Percentiles rank a stretch among this genome's conserved stretches.
phyloP scores from a whole-genome alignment of 2,797 vertebrate species.

The Crypturellus tataupa region DNA sequence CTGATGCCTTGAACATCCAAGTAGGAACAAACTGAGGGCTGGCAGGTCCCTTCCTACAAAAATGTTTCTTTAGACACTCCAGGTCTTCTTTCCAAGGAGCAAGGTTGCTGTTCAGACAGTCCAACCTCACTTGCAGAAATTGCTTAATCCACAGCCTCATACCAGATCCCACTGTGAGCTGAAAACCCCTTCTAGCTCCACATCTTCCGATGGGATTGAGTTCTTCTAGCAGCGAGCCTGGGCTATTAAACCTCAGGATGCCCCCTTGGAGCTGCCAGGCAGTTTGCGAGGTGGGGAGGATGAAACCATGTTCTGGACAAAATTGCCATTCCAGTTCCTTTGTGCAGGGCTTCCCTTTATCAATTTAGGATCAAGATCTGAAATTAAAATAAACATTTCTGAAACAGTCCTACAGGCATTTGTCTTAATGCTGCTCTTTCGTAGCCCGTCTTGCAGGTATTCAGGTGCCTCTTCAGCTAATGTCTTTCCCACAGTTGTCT shows the following conservation, averaged over 20 bases:
- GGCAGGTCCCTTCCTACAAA: background rate
- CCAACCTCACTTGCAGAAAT: background rate
- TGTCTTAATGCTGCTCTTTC: conserved; percentile 31
- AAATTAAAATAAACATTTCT: conserved; percentile 45
- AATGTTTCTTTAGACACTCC: background rate
- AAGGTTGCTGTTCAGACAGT: background rate
- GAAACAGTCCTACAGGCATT: conserved; percentile 10
- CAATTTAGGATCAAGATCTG: conserved; percentile 32
- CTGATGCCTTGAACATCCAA: background rate
- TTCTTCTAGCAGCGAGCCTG: background rate
- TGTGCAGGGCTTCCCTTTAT: conserved; percentile 39
- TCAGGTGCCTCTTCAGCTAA: conserved; percentile 28
- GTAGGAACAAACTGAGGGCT: background rate
- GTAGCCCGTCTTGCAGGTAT: conserved; percentile 37
- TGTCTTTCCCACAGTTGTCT: conserved; percentile 8
- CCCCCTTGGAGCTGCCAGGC: conserved; percentile 4
- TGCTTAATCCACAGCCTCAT: conserved; percentile 17
- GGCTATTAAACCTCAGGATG: conserved; percentile 19
- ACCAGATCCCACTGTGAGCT: conserved; percentile 5
- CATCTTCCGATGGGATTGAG: background rate
- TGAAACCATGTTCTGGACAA: conserved; percentile 47
- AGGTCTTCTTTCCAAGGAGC: background rate
- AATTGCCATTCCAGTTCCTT: conserved; percentile 5
- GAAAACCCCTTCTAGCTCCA: conserved; percentile 30
- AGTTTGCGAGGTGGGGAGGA: background rate